Percentiles rank a stretch among this genome's conserved stretches.
phyloP scores from a whole-genome alignment of 2,888 invertebrate genomes.

The Cheilosia grossa region DNA sequence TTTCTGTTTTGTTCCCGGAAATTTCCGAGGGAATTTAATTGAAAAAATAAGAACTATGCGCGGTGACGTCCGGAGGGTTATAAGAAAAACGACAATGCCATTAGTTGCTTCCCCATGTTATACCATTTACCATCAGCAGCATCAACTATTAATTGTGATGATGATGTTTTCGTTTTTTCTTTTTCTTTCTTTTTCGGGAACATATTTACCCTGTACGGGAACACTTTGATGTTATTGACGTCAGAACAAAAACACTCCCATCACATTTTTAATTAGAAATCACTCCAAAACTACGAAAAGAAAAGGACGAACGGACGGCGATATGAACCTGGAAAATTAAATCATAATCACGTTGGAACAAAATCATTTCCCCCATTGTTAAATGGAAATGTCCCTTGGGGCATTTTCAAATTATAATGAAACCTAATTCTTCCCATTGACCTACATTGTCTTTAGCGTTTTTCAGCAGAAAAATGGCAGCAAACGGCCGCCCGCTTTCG shows the following conservation, averaged over 20 bases:
- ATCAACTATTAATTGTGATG: slow-evolving; percentile 27
- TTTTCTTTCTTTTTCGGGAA: not conserved
- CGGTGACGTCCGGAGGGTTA: not conserved
- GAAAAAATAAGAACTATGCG: slow-evolving; percentile 15
- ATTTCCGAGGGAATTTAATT: slow-evolving; percentile 37
- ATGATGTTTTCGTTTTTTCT: slow-evolving; percentile 1
- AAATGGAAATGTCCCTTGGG: slow-evolving; percentile 38
- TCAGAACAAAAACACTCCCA: not conserved
- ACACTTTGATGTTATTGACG: not conserved
- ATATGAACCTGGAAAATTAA: slow-evolving; percentile 31
- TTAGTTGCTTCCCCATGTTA: slow-evolving; percentile 45
- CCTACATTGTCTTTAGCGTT: not conserved
- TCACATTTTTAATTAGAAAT: slow-evolving; percentile 52
- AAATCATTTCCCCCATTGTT: slow-evolving; percentile 18
- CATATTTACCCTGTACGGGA: not conserved
- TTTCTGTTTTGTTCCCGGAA: slow-evolving; percentile 1
- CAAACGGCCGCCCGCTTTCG: slow-evolving; percentile 6
- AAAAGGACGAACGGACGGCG: slow-evolving; percentile 10
- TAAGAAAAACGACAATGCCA: slow-evolving; percentile 32
- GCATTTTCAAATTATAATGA: slow-evolving; percentile 29
- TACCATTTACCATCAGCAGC: slow-evolving; percentile 19
- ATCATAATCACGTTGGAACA: slow-evolving; percentile 38
- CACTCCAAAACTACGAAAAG: slow-evolving; percentile 1
- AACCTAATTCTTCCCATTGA: slow-evolving; percentile 19
- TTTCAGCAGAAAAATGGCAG: slow-evolving; percentile 32